Conservation (phyloP, 2,113 vertebrate genomes). For the Oryzias melastigma region DNA sequence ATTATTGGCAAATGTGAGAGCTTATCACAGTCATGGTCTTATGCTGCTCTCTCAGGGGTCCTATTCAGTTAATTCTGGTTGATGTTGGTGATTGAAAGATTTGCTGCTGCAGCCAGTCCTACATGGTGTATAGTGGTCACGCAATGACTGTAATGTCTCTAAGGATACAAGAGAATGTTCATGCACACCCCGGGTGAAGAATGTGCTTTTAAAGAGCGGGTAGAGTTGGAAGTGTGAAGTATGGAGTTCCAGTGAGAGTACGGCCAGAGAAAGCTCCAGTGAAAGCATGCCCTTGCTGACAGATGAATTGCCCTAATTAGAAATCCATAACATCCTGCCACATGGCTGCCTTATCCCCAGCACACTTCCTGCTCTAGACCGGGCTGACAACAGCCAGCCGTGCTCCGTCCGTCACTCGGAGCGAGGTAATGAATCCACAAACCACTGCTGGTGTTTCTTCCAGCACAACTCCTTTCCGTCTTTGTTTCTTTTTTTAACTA, state of each 20-base stretch:
- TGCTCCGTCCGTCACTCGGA: slow-evolving; percentile 82
- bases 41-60: slow-evolving; percentile 44
- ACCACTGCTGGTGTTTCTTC: slow-evolving; percentile 47
- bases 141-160: slow-evolving; percentile 35
- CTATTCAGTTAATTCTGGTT: slow-evolving; percentile 30
- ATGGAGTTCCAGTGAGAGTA: slow-evolving; percentile 38
- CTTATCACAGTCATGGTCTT: slow-evolving; percentile 61
- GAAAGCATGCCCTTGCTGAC: slow-evolving; percentile 96
- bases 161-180: slow-evolving; percentile 33
- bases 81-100: slow-evolving; percentile 50
- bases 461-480: slow-evolving; percentile 54
- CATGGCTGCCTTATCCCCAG: slow-evolving; percentile 98
- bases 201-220: slow-evolving; percentile 40
- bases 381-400: slow-evolving; percentile 96
- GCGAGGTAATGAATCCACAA: slow-evolving; percentile 38
- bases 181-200: slow-evolving; percentile 40
- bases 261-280: slow-evolving; percentile 80
- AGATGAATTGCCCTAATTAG: slow-evolving; percentile 99
- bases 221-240: slow-evolving; percentile 56
- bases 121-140: slow-evolving; percentile 36
- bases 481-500: slow-evolving; percentile 21
- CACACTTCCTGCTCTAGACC: slow-evolving; percentile 98
- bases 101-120: slow-evolving; percentile 43
- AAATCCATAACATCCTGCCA: slow-evolving; percentile 99
- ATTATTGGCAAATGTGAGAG: slow-evolving; percentile 26